Evolutionary conservation across 2,888 invertebrate species (phyloP), one percentile per base, ranked within the genome.

Genomic region (Drosophila parthenogenetica): DNA sequence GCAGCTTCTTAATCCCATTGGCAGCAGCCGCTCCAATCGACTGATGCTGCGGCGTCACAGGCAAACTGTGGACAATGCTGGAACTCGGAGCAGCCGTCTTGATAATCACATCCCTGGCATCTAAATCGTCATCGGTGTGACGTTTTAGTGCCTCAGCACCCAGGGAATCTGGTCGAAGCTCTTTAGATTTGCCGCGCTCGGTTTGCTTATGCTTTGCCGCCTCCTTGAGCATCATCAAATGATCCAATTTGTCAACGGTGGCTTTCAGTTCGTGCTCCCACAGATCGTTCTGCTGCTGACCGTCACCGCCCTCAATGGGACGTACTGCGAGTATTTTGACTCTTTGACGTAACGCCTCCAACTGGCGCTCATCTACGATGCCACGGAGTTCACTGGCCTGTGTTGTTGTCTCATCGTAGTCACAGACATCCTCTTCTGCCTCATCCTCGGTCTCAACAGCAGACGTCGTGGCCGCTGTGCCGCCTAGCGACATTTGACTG

Each of bases 261-360:
- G 95, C 95, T 90, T 95, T 96, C 7, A 96, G 90, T 88, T 96
- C 96, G 35, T 94, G 93, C 68, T 96, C 96, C 96, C 96, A 96
- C 1, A 94, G 93, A 72, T 92, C 91, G 32, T 91, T 91, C 59
- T 94, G 94, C 70, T 93, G 93, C 67, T 94, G 95, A 0, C 95
- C 94, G 77, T 95, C 95, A 57, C 94, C 94, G 17, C 95, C 95
- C 87, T 96, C 96, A 14, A 95, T 95, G 0, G 96, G 96, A 71
- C 96, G 94, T 3, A 95, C 93, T 0, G 95, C 95, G 25, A 96
- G 92, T 83, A 96, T 95, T 90, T 95, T 94, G 0, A 96, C 95
- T 68, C 95, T 94, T 91, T 94, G 93, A 70, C 95, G 94, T 10
- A 96, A 91, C 78, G 95, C 95, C 86, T 95, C 95, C 39, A 95